Conservation (phyloP, 2,113 vertebrate species). For the Sula dactylatra region DNA sequence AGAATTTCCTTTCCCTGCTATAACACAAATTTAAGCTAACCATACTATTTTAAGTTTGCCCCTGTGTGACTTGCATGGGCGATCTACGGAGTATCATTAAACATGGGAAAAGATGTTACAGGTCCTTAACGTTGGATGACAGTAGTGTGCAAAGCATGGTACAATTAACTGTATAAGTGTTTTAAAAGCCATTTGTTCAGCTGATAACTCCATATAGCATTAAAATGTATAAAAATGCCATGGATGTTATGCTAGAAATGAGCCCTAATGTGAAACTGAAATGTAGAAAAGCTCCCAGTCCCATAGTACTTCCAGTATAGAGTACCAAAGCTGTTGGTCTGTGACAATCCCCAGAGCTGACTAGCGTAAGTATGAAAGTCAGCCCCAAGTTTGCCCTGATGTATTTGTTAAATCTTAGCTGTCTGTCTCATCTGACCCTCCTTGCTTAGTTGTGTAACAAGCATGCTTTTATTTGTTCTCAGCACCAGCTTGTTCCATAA, state of each 20-base stretch:
- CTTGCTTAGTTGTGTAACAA: slow-evolving; percentile 80
- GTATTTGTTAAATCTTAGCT: background rate
- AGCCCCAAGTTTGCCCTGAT: slow-evolving; percentile 1
- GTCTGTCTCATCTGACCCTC: slow-evolving; percentile 40
- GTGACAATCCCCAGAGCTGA: background rate
- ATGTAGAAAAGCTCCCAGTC: background rate
- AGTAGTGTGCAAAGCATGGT: background rate
- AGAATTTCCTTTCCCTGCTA: background rate
- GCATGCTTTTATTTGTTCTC: slow-evolving; percentile 74
- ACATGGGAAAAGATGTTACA: background rate
- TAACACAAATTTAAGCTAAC: background rate
- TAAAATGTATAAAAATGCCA: background rate
- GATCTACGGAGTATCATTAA: background rate
- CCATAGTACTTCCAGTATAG: background rate
- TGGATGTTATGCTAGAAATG: background rate
- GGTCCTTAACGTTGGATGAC: background rate
- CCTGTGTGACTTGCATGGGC: background rate
- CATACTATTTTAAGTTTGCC: background rate
- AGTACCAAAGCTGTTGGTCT: background rate
- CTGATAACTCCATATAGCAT: background rate
- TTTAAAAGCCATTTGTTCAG: background rate
- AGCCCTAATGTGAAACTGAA: background rate
- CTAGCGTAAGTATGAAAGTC: background rate
- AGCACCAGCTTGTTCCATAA: slow-evolving; percentile 74
- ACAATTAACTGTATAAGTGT: background rate